These are phyloP conservation scores for Anthopleura xanthogrammica DNA, from an alignment of 92 coral and sea anemone genomes.

Conservation along the genomic window DNA sequence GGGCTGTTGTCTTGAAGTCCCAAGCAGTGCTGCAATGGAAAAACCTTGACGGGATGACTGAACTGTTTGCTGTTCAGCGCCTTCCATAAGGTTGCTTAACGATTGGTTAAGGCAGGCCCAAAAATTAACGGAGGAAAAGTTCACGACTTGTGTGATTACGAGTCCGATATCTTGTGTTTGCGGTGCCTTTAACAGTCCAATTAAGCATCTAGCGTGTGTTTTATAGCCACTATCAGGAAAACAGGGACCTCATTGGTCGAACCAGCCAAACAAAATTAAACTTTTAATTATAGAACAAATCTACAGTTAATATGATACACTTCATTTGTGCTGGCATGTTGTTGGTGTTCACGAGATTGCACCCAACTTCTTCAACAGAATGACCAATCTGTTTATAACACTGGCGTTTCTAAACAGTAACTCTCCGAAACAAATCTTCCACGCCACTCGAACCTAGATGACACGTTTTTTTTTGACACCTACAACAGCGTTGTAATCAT, in stretches of 20 bases:
- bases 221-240: constrained; percentile 2
- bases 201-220: constrained; percentile 15
- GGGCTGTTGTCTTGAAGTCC: neutral
- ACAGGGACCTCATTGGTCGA: constrained; percentile 7
- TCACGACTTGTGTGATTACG: neutral
- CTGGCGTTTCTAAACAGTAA: neutral
- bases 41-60: constrained; percentile 16
- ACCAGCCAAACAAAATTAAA: constrained; percentile 28
- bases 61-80: neutral
- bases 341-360: neutral
- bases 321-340: constrained; percentile 3
- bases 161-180: neutral
- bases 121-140: neutral
- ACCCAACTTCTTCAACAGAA: neutral
- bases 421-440: neutral
- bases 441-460: neutral
- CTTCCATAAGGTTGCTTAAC: neutral
- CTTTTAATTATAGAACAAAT: constrained; percentile 25
- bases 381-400: neutral
- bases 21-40: constrained; percentile 19
- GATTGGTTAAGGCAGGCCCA: neutral
- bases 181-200: constrained; percentile 3
- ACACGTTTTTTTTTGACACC: neutral
- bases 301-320: constrained; percentile 23
- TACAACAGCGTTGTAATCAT: constrained; percentile 11